phyloP scores from a whole-genome alignment of 1,140 invertebrate species.

The Ctenoplectra terminalis region DNA sequence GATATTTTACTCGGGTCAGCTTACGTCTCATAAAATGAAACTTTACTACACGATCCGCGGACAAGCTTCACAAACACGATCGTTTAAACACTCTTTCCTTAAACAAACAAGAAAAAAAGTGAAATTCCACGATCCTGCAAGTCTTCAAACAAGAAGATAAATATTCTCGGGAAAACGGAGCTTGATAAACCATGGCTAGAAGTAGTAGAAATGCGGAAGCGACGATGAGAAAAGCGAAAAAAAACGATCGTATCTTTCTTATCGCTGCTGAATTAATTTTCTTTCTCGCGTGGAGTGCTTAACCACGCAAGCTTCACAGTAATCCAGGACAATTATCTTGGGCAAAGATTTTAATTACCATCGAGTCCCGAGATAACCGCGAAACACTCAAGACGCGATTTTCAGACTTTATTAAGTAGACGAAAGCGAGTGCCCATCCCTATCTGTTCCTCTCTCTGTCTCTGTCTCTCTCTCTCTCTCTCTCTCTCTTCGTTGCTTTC shows the following conservation, averaged over 20 bases:
- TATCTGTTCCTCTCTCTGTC: too few species aligned
- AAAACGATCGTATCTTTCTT: not conserved
- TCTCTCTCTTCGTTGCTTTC: not conserved
- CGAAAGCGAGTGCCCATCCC: too few species aligned
- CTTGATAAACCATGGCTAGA: not conserved
- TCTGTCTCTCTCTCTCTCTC: not conserved
- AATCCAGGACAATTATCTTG: not conserved
- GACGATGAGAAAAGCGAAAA: not conserved
- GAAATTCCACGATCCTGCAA: not conserved
- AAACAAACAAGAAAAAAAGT: not conserved
- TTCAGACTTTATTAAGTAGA: not conserved
- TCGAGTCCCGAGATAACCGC: not conserved
- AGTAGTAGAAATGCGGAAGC: not conserved
- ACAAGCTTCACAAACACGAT: not conserved
- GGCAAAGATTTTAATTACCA: not conserved
- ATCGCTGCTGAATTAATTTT: not conserved
- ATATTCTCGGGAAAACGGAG: not conserved
- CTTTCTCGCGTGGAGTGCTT: not conserved
- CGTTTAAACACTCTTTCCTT: not conserved
- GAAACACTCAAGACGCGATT: not conserved
- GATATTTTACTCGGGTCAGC: not conserved
- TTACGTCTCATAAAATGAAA: too few species aligned
- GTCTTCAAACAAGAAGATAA: not conserved
- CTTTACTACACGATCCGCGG: too few species aligned
- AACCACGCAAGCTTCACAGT: not conserved